A percentile compares a stretch with the other conserved stretches of the same genome.
These are phyloP conservation scores for Tonatia bakeri DNA, from an alignment of 2,113 vertebrate species.

Conservation along the genomic window DNA sequence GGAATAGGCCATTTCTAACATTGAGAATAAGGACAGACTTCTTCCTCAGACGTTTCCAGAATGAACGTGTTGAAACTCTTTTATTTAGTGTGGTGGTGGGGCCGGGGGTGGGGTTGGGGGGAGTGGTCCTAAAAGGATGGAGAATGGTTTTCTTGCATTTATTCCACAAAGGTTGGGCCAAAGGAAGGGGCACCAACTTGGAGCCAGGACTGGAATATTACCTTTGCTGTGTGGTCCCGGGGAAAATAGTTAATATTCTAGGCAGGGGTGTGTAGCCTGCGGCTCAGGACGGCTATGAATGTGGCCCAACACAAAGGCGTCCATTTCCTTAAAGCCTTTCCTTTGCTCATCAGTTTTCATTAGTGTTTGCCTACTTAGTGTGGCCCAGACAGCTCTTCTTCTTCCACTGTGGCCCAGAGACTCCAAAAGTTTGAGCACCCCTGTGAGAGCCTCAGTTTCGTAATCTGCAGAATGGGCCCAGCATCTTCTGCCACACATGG, in stretches of 20 bases:
- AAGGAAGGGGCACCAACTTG: not conserved
- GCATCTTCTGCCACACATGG: not conserved
- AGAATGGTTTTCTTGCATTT: not conserved
- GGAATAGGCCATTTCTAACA: not conserved
- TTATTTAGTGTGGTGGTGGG: not conserved
- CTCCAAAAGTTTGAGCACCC: no score
- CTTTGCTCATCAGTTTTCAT: no score
- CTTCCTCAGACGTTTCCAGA: not conserved
- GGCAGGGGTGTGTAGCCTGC: no score
- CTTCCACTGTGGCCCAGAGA: no score
- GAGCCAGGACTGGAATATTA: not conserved
- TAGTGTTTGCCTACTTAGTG: no score
- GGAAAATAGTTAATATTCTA: not conserved
- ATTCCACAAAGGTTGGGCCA: not conserved
- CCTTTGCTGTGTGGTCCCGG: not conserved
- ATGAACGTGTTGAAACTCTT: not conserved
- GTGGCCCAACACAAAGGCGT: no score
- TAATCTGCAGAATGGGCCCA: not conserved
- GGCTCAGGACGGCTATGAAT: no score
- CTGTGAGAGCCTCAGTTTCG: not conserved
- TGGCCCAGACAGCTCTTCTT: no score
- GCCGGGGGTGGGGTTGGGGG: no score
- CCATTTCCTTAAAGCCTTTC: no score
- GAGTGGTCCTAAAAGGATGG: not conserved
- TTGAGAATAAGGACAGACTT: not conserved